A percentile compares a stretch with the other conserved stretches of the same genome.
These are phyloP conservation scores for Ptychochromis oligacanthus DNA, from an alignment of 2,113 vertebrate genomes.

Conservation along the genomic window DNA sequence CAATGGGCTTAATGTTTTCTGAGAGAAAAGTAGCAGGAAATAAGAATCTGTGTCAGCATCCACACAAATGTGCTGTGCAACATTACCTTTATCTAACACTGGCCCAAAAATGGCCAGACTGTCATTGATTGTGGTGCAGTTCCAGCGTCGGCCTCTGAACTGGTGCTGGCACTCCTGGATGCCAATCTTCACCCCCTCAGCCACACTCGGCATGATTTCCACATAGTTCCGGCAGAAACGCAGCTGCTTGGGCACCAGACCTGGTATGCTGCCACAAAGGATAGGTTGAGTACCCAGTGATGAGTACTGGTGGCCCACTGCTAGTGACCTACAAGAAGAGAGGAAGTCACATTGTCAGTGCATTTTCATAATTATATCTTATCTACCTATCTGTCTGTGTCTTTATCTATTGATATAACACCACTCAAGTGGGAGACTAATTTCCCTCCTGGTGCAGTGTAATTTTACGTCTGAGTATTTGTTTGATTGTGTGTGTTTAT, in stretches of 20 bases:
- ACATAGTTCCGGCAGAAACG: slow-evolving; percentile 97
- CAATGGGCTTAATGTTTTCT: background rate
- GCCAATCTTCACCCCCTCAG: slow-evolving; percentile 93
- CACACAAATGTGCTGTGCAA: background rate
- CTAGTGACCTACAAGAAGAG: slow-evolving; percentile 86
- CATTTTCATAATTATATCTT: slow-evolving; percentile 22
- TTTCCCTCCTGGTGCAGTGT: slow-evolving; percentile 38
- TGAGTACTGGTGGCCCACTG: slow-evolving; percentile 92
- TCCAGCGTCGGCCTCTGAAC: slow-evolving; percentile 95
- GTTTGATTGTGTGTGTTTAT: slow-evolving; percentile 62
- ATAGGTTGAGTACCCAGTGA: slow-evolving; percentile 91
- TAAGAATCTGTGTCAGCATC: background rate
- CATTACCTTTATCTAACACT: slow-evolving; percentile 93
- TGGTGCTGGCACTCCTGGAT: slow-evolving; percentile 98
- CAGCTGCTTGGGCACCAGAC: slow-evolving; percentile 96
- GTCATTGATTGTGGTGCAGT: slow-evolving; percentile 93
- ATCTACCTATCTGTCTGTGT: slow-evolving; percentile 4
- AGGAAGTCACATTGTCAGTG: slow-evolving; percentile 38
- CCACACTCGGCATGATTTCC: slow-evolving; percentile 98
- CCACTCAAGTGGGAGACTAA: slow-evolving; percentile 24
- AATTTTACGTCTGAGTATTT: slow-evolving; percentile 59
- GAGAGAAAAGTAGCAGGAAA: background rate
- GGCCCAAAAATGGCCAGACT: slow-evolving; percentile 97
- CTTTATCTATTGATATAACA: slow-evolving; percentile 32
- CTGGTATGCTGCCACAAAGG: slow-evolving; percentile 93